A percentile compares a stretch with the other conserved stretches of the same genome.
Evolutionary conservation across 2,113 vertebrate genomes (phyloP).

Genomic region (Phaethon lepturus): DNA sequence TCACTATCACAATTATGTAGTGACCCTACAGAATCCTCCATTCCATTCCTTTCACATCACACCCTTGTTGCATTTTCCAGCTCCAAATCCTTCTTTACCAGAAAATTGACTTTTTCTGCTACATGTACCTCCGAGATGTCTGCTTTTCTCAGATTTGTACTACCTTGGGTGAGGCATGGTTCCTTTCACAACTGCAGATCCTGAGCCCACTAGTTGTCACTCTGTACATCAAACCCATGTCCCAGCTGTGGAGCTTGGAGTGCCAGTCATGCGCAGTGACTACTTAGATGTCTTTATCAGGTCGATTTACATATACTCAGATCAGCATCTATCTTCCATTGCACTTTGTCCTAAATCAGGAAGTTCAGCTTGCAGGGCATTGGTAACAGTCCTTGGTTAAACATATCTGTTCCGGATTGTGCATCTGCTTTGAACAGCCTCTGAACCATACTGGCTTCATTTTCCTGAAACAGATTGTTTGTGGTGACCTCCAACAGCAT

Average conservation of each 20-base stretch:
- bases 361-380: not conserved
- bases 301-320: not conserved
- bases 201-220: not conserved
- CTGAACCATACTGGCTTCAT: not conserved
- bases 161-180: not conserved
- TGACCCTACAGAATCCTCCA: not conserved
- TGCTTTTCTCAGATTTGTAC: not conserved
- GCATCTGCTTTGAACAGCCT: not conserved
- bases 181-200: not conserved
- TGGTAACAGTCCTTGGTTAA: not conserved
- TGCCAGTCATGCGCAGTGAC: not conserved
- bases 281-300: not conserved
- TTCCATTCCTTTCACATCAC: not conserved
- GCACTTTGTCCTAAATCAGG: not conserved
- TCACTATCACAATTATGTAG: not conserved
- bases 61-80: not conserved
- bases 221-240: not conserved
- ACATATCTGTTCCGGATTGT: not conserved
- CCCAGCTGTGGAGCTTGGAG: not conserved
- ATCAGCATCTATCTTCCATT: not conserved
- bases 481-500: not conserved
- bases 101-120: not conserved
- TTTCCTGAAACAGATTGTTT: not conserved
- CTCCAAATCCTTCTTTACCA: not conserved
- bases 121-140: not conserved